Evolutionary conservation across 2,888 invertebrate species (phyloP), one percentile per base, ranked within the genome.

Genomic region (Therioaphis trifolii): DNA sequence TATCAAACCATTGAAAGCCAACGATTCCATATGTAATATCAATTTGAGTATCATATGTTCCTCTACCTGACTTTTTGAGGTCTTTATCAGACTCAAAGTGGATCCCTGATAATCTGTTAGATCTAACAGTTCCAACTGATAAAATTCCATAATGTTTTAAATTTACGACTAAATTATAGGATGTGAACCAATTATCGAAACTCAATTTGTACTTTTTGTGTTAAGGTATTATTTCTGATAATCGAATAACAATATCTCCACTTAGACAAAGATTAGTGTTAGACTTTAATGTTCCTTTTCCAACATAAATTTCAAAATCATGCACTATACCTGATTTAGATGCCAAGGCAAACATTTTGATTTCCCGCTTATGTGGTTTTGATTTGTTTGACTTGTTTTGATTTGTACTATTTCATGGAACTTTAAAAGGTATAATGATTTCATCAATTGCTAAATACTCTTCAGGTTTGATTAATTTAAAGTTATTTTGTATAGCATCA

Each of bases 271-370:
- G 78, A 76, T 74, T 58, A 21, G 79, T 18, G 11, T 5, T 79
- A 11, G 71, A 43, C 15, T 63, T 61, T 46, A n/a, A n/a, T n/a
- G n/a, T n/a, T n/a, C n/a, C n/a, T n/a, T n/a, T n/a, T n/a, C n/a
- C n/a, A n/a, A n/a, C n/a, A 21, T 72, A 72, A 11, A 72, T 29
- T 21, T 72, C 72, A 85, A 87, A 87, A 75, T 87, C 86, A 85
- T 87, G 87, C 11, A 87, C 49, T 18, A 87, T 85, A 18, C 86
- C 87, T 29, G 27, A 52, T n/a, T n/a, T n/a, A n/a, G n/a, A n/a
- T n/a, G n/a, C n/a, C n/a, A n/a, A n/a, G n/a, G n/a, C n/a, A n/a
- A n/a, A n/a, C n/a, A n/a, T n/a, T n/a, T n/a, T n/a, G n/a, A n/a
- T n/a, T n/a, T n/a, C n/a, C n/a, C n/a, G n/a, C n/a, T n/a, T n/a